Evolutionary conservation across 1,140 invertebrate species (phyloP).

Genomic region (Bombus sibiricus): DNA sequence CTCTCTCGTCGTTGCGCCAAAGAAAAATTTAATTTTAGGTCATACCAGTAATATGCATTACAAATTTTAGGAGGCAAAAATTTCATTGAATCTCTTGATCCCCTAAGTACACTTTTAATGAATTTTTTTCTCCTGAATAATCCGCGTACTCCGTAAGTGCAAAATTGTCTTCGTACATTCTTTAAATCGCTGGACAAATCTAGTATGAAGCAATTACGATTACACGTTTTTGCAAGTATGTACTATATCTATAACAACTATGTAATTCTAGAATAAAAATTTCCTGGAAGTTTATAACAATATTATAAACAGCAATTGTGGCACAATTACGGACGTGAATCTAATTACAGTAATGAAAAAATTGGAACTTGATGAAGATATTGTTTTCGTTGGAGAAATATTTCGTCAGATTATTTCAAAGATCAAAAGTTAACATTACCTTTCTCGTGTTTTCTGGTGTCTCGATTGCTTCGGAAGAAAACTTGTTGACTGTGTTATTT

Average conservation of each 20-base stretch:
- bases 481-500: slow-evolving; percentile 13
- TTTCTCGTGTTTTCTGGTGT: not conserved
- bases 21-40: slow-evolving; percentile 29
- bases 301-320: not conserved
- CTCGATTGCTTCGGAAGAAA: not conserved
- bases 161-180: not conserved
- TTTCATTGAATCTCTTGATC: not conserved
- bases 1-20: not conserved
- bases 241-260: not conserved
- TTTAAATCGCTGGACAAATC: not conserved
- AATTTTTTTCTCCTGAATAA: not conserved
- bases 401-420: not conserved
- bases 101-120: not conserved
- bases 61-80: not conserved
- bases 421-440: not conserved
- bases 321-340: not conserved
- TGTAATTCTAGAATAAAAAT: not conserved
- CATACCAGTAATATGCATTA: not conserved
- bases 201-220: not conserved
- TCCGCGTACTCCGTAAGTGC: not conserved
- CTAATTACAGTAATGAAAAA: not conserved
- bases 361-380: not conserved
- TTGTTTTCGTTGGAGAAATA: not conserved
- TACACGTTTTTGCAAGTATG: not conserved
- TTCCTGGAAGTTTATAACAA: not conserved